A percentile compares a stretch with the other conserved stretches of the same genome.
Conservation (phyloP, 2,113 vertebrate species). For the Antechinus flavipes region DNA sequence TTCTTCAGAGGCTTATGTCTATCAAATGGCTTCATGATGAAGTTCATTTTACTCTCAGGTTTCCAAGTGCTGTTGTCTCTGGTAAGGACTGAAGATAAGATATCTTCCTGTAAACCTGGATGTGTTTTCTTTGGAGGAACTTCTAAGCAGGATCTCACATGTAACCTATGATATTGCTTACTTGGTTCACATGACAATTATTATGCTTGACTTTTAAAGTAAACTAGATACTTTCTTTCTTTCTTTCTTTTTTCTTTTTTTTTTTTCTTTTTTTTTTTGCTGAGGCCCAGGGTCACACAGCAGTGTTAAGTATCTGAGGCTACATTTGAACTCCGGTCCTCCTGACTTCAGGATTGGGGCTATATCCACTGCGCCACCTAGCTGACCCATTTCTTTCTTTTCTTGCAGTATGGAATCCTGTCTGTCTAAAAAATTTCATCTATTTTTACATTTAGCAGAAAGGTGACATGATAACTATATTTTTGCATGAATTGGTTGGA, state of each 20-base stretch:
- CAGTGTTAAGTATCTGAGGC: too few relatives aligned
- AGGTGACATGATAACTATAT: not conserved
- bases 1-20: not conserved
- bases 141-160: not conserved
- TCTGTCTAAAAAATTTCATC: conserved; percentile 16
- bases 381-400: not conserved
- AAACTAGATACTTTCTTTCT: conserved; percentile 3
- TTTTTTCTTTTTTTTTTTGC: too few relatives aligned
- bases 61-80: conserved; percentile 37
- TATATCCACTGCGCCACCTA: too few relatives aligned
- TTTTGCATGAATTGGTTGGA: not conserved
- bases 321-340: too few relatives aligned
- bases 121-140: conserved; percentile 15
- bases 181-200: not conserved
- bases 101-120: not conserved
- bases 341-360: too few relatives aligned
- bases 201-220: conserved; percentile 22
- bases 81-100: not conserved
- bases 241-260: too few relatives aligned
- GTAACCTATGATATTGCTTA: conserved; percentile 19
- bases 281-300: too few relatives aligned
- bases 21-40: conserved; percentile 5
- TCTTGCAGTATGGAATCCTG: not conserved
- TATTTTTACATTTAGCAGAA: not conserved
- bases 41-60: conserved; percentile 37